A percentile compares a stretch with the other conserved stretches of the same genome.
Conservation (phyloP, 2,113 vertebrate species). For the Barnardius zonarius region DNA sequence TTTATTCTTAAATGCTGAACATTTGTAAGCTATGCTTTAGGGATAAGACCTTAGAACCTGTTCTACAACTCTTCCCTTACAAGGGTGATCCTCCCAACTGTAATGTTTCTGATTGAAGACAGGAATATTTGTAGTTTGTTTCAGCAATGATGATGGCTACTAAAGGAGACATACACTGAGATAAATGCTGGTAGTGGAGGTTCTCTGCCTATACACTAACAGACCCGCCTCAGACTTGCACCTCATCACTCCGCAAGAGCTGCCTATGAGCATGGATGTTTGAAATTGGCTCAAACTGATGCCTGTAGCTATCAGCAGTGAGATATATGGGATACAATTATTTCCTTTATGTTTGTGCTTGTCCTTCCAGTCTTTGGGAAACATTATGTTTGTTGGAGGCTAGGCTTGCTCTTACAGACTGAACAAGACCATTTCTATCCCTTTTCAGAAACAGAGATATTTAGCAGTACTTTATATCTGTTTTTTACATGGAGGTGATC, state of each 20-base stretch:
- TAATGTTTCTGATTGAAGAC: not conserved
- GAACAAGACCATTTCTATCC: not conserved
- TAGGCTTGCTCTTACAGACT: not conserved
- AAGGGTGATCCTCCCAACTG: not conserved
- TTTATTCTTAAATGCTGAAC: not conserved
- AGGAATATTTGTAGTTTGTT: not conserved
- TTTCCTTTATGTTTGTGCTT: not conserved
- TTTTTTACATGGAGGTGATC: not conserved
- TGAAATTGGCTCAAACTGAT: not conserved
- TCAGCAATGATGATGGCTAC: not conserved
- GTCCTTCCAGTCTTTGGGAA: not conserved
- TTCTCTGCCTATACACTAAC: not conserved
- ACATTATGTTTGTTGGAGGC: not conserved
- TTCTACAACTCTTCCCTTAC: not conserved
- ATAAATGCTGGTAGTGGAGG: not conserved
- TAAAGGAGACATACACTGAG: not conserved
- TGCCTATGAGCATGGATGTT: accelerated
- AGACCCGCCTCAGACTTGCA: not conserved
- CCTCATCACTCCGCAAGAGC: not conserved
- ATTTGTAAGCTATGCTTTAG: not conserved
- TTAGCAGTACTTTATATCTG: not conserved
- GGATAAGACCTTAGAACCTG: not conserved
- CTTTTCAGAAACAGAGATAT: not conserved
- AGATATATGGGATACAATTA: not conserved
- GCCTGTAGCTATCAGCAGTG: not conserved